Percentiles rank a stretch among this genome's conserved stretches.
These are phyloP conservation scores for Lycia hirtaria DNA, from an alignment of 2,888 invertebrate species.

Conservation along the genomic window DNA sequence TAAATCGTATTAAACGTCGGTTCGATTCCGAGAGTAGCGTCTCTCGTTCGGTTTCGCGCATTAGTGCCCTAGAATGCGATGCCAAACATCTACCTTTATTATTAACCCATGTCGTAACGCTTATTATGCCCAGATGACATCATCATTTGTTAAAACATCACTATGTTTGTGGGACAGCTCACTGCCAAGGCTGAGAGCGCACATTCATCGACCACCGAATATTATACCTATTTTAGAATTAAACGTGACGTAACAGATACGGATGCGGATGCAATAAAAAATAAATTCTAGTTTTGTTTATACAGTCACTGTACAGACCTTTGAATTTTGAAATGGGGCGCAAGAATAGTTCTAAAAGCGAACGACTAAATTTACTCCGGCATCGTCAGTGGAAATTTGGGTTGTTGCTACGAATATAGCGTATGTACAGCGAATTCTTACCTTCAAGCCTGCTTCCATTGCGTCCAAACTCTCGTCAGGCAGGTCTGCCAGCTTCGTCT, in stretches of 20 bases:
- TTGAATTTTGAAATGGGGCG: neutral
- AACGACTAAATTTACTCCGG: slow-evolving; percentile 17
- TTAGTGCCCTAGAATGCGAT: slow-evolving; percentile 66
- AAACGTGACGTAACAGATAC: slow-evolving; percentile 35
- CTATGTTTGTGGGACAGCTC: slow-evolving; percentile 50
- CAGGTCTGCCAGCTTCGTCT: slow-evolving; percentile 88
- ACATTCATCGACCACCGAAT: slow-evolving; percentile 36
- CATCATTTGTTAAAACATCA: slow-evolving; percentile 64
- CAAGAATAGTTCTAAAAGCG: slow-evolving; percentile 24
- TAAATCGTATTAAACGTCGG: slow-evolving; percentile 24
- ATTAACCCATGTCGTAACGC: slow-evolving; percentile 73
- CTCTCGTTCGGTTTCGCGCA: slow-evolving; percentile 55
- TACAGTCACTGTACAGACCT: neutral
- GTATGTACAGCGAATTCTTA: slow-evolving; percentile 75
- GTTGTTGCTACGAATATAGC: slow-evolving; percentile 15
- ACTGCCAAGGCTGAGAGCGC: slow-evolving; percentile 58
- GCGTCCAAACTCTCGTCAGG: slow-evolving; percentile 89
- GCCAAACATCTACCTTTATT: slow-evolving; percentile 72
- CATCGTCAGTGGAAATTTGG: slow-evolving; percentile 25
- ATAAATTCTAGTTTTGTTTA: slow-evolving; percentile 74
- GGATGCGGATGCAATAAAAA: slow-evolving; percentile 26
- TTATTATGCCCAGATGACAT: slow-evolving; percentile 64
- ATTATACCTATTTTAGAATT: slow-evolving; percentile 40
- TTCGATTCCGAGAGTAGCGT: slow-evolving; percentile 46
- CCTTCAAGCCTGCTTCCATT: slow-evolving; percentile 90